These are phyloP conservation scores for Eurytoma adleriae DNA, from an alignment of 2,888 invertebrate species.

Conservation along the genomic window DNA sequence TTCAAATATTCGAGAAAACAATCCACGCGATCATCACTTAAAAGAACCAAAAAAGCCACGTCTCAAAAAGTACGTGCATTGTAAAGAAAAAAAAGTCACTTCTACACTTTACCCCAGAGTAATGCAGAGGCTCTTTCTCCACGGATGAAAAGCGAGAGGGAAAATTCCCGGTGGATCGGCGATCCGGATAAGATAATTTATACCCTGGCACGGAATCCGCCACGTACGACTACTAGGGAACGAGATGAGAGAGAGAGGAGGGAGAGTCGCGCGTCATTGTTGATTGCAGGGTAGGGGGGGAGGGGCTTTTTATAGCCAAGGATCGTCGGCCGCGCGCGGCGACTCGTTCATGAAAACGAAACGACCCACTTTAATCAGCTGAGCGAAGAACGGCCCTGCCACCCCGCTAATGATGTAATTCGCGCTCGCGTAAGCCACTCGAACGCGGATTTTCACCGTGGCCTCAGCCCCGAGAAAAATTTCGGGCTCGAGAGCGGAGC, in stretches of 20 bases:
- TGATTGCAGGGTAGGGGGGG: conserved; percentile 7
- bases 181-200: conserved; percentile 39
- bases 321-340: conserved; percentile 32
- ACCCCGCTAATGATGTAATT: conserved; percentile 37
- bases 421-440: conserved; percentile 6
- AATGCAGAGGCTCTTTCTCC: neutral
- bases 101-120: neutral
- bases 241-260: neutral
- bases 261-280: conserved; percentile 5
- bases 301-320: conserved; percentile 35
- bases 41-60: neutral
- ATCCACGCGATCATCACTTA: neutral
- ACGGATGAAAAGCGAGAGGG: neutral
- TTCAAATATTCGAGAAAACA: no score
- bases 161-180: conserved; percentile 15
- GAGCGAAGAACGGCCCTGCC: conserved; percentile 36
- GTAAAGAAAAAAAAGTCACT: no score
- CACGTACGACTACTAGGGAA: neutral
- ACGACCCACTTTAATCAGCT: conserved; percentile 53
- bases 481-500: neutral
- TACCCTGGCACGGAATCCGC: conserved; percentile 30
- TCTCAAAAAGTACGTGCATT: no score
- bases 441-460: neutral
- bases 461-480: neutral
- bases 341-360: conserved; percentile 50